Percentiles rank a stretch among this genome's conserved stretches.
phyloP scores from a whole-genome alignment of 1,140 invertebrate species.

The Ceratina japonica region DNA sequence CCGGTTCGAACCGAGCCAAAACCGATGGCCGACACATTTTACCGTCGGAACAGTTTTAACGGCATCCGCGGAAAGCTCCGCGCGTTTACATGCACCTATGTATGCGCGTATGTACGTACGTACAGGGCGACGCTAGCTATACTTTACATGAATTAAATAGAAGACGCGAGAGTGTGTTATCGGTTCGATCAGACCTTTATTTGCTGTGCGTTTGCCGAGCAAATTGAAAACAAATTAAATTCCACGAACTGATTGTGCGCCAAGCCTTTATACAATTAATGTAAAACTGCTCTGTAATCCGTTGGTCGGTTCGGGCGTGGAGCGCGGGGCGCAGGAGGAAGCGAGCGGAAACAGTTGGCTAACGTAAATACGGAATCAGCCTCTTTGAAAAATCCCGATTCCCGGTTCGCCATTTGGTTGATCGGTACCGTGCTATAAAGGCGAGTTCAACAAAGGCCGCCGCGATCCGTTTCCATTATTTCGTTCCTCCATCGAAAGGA shows the following conservation, averaged over 20 bases:
- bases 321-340: background rate
- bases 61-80: background rate
- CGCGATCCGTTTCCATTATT: conserved; percentile 25
- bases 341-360: background rate
- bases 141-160: conserved; percentile 46
- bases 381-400: background rate
- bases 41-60: conserved; percentile 27
- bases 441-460: background rate
- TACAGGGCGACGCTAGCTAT: background rate
- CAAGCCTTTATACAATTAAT: conserved; percentile 57
- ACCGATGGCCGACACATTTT: conserved; percentile 28
- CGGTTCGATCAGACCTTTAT: conserved; percentile 40
- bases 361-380: conserved; percentile 33
- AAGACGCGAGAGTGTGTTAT: conserved; percentile 17
- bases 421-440: background rate
- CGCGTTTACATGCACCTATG: background rate
- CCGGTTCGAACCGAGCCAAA: conserved; percentile 16
- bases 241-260: conserved; percentile 36
- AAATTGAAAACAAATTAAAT: conserved; percentile 68
- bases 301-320: background rate
- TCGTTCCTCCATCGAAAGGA: conserved; percentile 28
- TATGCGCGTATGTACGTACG: conserved; percentile 6
- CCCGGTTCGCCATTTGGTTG: background rate
- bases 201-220: conserved; percentile 16
- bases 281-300: conserved; percentile 58